Base-by-base conservation (phyloP, 2,888 invertebrate species). In the Copidosoma aretas region DNA sequence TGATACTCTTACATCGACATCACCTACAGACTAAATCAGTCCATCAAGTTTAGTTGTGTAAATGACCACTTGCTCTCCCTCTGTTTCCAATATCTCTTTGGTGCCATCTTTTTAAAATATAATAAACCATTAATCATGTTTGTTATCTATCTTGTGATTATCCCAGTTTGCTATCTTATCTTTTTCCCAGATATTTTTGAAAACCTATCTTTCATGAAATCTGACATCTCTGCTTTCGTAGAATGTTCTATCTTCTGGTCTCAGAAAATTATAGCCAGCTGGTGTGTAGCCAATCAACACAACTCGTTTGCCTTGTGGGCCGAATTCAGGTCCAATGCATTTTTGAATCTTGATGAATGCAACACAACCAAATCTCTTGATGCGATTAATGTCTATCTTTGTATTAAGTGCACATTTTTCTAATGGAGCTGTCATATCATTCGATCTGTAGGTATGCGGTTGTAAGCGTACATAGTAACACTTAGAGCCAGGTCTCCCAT, bases 171-270 rank as follows among this genome's bases (percentile, higher is more conserved):
- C n/a, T n/a, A n/a, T n/a, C n/a, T n/a, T n/a, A n/a, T n/a, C 19
- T 59, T 53, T 60, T 10, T 22, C 52, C 22, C 51, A 73, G 10
- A 64, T 64, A 43, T 76, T 69, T 49, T 73, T 73, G 62, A 73
- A 77, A 22, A 73, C 72, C 17, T 75, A 25, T 70, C 72, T 76
- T 65, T 76, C 73, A 57, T 71, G 65, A 54, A 75, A 75, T 54
- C 24, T 22, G 10, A 59, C 52, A 41, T 60, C 43, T 21, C 60
- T 60, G 10, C 65, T 65, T 51, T 59, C 59, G 52, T 71, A 73
- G 19, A 70, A 69, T 72, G 73, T 73, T 4, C 71, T 67, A 1
- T 64, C 60, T 39, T 69, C 72, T 43, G 75, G 75, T 22, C 73
- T 58, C 51, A 73, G 68, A 10, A 75, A 59, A 3, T 71, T 39